Percentiles rank a stretch among this genome's conserved stretches.
Conservation (phyloP, 2,797 vertebrate genomes). For the Anguilla megastoma region DNA sequence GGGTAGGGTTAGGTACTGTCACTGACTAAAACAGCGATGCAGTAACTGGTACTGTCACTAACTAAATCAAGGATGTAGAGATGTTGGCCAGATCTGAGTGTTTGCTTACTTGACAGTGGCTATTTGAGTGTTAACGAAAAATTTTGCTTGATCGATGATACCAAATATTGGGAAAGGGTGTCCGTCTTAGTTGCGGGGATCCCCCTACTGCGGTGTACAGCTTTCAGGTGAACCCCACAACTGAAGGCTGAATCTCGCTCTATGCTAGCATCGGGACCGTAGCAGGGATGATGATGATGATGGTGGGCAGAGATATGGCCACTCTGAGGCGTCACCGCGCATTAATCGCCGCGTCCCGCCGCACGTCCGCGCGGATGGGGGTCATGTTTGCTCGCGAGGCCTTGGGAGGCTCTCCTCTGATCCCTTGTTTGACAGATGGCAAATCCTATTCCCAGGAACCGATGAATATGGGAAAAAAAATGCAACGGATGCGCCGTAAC, state of each 20-base stretch:
- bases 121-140: neutral
- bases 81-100: neutral
- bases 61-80: neutral
- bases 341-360: neutral
- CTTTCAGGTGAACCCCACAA: neutral
- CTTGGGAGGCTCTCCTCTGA: conserved; percentile 25
- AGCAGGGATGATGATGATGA: neutral
- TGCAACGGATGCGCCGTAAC: conserved; percentile 42
- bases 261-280: neutral
- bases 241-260: neutral
- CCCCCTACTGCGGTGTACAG: neutral
- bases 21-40: neutral
- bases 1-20: neutral
- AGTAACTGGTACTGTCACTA: neutral
- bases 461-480: conserved; percentile 33
- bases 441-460: conserved; percentile 45
- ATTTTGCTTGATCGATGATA: neutral
- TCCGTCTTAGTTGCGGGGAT: neutral
- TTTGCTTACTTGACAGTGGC: neutral
- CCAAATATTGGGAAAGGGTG: neutral
- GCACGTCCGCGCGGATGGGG: neutral
- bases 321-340: neutral
- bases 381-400: conserved; percentile 2
- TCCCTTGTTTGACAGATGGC: conserved; percentile 46
- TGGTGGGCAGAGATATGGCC: neutral